Percentiles rank a stretch among this genome's conserved stretches.
Conservation (phyloP, 2,113 vertebrate genomes). For the Phylloscopus whistleri region DNA sequence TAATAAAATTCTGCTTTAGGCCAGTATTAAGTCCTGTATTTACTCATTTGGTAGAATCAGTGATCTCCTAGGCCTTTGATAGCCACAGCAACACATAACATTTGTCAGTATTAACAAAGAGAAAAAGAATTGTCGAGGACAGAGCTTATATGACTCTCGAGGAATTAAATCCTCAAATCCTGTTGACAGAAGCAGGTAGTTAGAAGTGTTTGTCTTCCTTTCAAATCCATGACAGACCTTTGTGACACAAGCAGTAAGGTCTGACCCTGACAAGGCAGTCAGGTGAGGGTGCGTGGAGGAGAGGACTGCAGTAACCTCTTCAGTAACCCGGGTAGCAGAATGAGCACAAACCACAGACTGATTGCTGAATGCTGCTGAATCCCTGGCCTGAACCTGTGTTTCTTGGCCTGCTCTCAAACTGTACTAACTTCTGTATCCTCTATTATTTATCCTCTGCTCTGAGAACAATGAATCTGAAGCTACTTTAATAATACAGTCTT, state of each 20-base stretch:
- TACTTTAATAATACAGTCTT: background rate
- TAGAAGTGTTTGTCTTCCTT: background rate
- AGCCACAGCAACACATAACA: background rate
- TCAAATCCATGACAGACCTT: background rate
- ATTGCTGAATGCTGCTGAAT: rapidly evolving
- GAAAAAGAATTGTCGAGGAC: background rate
- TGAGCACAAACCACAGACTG: rapidly evolving
- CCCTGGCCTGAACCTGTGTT: background rate
- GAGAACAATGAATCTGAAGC: background rate
- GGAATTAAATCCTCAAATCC: background rate
- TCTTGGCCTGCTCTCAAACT: background rate
- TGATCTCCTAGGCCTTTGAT: background rate
- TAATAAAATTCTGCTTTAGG: background rate
- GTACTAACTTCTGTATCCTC: background rate
- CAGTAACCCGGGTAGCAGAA: background rate
- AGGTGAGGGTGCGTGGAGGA: rapidly evolving
- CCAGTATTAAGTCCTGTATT: background rate
- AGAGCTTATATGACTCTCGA: background rate
- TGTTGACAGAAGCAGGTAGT: background rate
- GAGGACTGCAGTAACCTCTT: background rate
- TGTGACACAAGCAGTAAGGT: background rate
- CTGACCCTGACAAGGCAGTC: background rate
- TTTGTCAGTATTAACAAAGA: background rate
- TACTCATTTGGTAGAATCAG: background rate
- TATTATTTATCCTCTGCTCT: background rate